Conservation (phyloP, 2,888 invertebrate genomes). For the Gymnocheta viridis region DNA sequence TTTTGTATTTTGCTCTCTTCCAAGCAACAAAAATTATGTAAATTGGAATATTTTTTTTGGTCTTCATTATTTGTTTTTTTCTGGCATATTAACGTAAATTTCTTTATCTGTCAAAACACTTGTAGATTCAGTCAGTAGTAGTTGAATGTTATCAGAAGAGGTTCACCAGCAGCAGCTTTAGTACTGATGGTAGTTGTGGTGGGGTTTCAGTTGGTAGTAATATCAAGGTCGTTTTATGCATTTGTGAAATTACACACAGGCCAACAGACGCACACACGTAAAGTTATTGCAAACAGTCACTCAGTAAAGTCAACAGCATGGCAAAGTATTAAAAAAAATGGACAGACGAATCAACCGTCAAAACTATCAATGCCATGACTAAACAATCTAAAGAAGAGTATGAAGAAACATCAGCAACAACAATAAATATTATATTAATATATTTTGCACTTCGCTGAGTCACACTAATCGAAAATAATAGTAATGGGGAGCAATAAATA, state of each 20-base stretch:
- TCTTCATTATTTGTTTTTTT: neutral
- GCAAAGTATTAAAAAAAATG: slow-evolving; percentile 2
- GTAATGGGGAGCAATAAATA: no score
- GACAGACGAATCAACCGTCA: neutral
- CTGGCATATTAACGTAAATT: neutral
- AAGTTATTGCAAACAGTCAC: slow-evolving; percentile 39
- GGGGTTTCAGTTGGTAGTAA: slow-evolving; percentile 1
- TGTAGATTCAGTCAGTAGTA: neutral
- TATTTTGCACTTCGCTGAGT: no score
- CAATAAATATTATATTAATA: no score
- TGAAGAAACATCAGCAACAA: neutral
- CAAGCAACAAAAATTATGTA: slow-evolving; percentile 14
- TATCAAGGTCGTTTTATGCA: slow-evolving; percentile 61
- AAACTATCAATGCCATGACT: slow-evolving; percentile 32
- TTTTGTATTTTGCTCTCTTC: neutral
- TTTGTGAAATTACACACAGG: neutral
- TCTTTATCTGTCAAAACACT: neutral
- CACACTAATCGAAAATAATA: no score
- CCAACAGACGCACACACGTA: slow-evolving; percentile 3
- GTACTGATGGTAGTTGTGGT: neutral
- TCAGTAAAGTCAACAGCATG: neutral
- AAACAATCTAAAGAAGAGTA: slow-evolving; percentile 8
- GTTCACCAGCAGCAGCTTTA: neutral
- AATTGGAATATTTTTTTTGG: slow-evolving; percentile 10
- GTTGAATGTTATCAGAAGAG: neutral